Evolutionary conservation across 2,113 vertebrate genomes (phyloP).

Genomic region (Leptosomus discolor): DNA sequence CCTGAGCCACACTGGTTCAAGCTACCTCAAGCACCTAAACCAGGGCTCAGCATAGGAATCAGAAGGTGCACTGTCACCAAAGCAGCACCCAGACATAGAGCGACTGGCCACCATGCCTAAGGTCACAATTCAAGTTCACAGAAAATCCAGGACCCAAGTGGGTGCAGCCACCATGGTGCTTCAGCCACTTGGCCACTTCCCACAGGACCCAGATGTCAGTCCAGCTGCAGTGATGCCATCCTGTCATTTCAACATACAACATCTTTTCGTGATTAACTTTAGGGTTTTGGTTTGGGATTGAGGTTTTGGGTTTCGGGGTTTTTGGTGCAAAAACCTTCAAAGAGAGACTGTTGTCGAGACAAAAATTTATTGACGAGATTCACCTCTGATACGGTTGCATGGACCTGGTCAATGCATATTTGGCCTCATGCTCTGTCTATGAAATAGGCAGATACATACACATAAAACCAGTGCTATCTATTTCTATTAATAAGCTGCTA

Average conservation of each 20-base stretch:
- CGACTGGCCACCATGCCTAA: rapidly evolving
- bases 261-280: not conserved
- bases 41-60: not conserved
- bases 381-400: not conserved
- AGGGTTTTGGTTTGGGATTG: not conserved
- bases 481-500: not conserved
- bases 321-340: not conserved
- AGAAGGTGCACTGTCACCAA: not conserved
- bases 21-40: not conserved
- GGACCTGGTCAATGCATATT: not conserved
- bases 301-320: rapidly evolving
- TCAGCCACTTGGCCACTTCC: not conserved
- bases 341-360: not conserved
- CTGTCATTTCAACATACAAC: not conserved
- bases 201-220: rapidly evolving
- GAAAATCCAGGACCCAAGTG: not conserved
- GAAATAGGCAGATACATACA: not conserved
- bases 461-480: not conserved
- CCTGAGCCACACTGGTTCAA: not conserved
- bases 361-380: not conserved
- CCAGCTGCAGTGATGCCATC: not conserved
- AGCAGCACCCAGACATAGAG: not conserved
- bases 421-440: not conserved
- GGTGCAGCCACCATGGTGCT: not conserved
- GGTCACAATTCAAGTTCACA: not conserved